Base-by-base conservation (phyloP, 2,113 vertebrate genomes). In the Engystomops pustulosus region DNA sequence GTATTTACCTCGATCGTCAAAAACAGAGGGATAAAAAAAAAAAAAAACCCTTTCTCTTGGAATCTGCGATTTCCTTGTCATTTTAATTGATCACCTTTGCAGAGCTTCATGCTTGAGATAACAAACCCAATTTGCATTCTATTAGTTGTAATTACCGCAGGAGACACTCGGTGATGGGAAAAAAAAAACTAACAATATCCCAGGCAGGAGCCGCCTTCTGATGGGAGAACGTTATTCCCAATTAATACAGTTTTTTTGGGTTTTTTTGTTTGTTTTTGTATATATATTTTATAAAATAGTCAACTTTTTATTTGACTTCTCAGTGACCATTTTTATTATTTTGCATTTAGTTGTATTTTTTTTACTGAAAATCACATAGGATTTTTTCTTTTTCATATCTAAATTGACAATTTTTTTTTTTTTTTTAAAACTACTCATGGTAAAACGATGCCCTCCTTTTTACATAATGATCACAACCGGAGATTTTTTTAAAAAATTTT, bases 141-240 rank as follows among this genome's bases (percentile, higher is more conserved):
- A 0, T 84, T 87, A 58, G 17, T 15, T 8, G 75, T 44, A 76
- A 0, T 88, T 86, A 25, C 62, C 79, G 69, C 10, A 84, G 60
- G 36, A 72, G 69, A 41, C 38, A 81, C 49, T 75, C 0, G 11
- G 36, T 68, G 76, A 47, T 15, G 6, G 20, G n/a, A n/a, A n/a
- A n/a, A n/a, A n/a, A 68, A 70, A 53, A 71, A n/a, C 25, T 30
- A 18, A 76, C 47, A n/a, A 14, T 6, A 12, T 36, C 25, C 36
- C 41, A 0, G 58, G 25, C 38, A 36, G 4, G 25, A 79, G 38
- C 38, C 60, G 4, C 77, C 23, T 8, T 41, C n/a, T 44, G 1
- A 12, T 8, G 53, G 4, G n/a, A 14, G 55, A 25, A 60, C 12
- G 34, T 51, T 0, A 74, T 49, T 18, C 1, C 27, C 18, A 65